These are phyloP conservation scores for Callosobruchus maculatus DNA, from an alignment of 2,888 invertebrate genomes.

Conservation along the genomic window DNA sequence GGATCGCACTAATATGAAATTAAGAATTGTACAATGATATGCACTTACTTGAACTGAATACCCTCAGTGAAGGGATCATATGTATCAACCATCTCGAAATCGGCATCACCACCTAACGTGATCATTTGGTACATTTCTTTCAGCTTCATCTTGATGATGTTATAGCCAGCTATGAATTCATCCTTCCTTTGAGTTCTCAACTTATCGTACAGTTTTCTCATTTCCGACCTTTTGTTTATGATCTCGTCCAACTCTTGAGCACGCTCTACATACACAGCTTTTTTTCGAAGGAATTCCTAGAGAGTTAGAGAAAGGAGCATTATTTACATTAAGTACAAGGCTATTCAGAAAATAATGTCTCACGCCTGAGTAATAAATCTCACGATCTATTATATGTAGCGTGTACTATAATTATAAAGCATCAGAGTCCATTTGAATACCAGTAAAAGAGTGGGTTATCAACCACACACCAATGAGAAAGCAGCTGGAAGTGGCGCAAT, in stretches of 20 bases:
- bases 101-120: conserved; percentile 95
- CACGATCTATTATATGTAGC: too few relatives aligned
- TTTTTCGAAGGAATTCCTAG: conserved; percentile 64
- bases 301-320: too few relatives aligned
- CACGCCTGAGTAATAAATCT: too few relatives aligned
- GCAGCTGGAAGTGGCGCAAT: too few relatives aligned
- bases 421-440: too few relatives aligned
- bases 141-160: conserved; percentile 82
- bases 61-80: conserved; percentile 97
- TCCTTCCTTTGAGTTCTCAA: conserved; percentile 68
- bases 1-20: too few relatives aligned
- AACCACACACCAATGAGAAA: too few relatives aligned
- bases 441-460: too few relatives aligned
- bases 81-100: conserved; percentile 89
- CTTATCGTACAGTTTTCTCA: conserved; percentile 66
- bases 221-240: conserved; percentile 70
- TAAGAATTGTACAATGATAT: too few relatives aligned
- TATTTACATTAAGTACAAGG: too few relatives aligned
- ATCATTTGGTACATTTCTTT: conserved; percentile 99
- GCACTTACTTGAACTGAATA: conserved; percentile 75
- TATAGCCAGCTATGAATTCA: conserved; percentile 86
- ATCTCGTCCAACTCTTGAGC: conserved; percentile 78
- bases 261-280: conserved; percentile 68
- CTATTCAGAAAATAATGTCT: too few relatives aligned
- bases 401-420: too few relatives aligned